Conservation (phyloP, 2,888 invertebrate species). For the Drosophila kuntzei region DNA sequence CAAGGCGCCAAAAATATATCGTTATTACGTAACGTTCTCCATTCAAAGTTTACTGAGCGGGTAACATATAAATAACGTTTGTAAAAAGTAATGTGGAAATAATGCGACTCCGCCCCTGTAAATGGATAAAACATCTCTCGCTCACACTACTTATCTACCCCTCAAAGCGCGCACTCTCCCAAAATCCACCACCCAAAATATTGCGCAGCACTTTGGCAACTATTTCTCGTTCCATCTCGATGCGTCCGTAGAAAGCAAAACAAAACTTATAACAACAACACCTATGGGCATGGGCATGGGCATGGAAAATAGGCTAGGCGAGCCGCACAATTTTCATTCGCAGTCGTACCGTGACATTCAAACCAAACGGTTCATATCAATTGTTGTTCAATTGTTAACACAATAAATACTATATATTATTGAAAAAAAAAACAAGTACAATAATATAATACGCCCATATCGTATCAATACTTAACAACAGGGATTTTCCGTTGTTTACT, state of each 20-base stretch:
- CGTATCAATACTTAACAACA: background rate
- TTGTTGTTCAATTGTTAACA: slow-evolving; percentile 5
- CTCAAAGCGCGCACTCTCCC: slow-evolving; percentile 24
- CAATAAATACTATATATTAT: slow-evolving; percentile 4
- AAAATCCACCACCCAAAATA: slow-evolving; percentile 59
- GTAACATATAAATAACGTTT: background rate
- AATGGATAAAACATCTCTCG: background rate
- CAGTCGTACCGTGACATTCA: slow-evolving; percentile 59
- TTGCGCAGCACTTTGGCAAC: slow-evolving; percentile 63
- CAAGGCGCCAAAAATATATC: slow-evolving; percentile 16
- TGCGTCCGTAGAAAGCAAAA: slow-evolving; percentile 61
- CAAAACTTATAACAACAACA: slow-evolving; percentile 53
- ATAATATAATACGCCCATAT: background rate
- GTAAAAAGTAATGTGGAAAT: background rate
- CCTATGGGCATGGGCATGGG: slow-evolving; percentile 35
- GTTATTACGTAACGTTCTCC: background rate
- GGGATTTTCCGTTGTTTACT: background rate
- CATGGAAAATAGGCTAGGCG: slow-evolving; percentile 53
- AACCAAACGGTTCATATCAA: slow-evolving; percentile 39
- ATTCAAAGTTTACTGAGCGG: background rate
- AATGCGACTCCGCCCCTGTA: slow-evolving; percentile 3
- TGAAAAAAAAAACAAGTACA: background rate
- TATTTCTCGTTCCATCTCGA: slow-evolving; percentile 63
- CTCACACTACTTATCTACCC: slow-evolving; percentile 8
- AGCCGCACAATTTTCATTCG: slow-evolving; percentile 37